Evolutionary conservation across 2,113 vertebrate species (phyloP).

Genomic region (Melanerpes formicivorus): DNA sequence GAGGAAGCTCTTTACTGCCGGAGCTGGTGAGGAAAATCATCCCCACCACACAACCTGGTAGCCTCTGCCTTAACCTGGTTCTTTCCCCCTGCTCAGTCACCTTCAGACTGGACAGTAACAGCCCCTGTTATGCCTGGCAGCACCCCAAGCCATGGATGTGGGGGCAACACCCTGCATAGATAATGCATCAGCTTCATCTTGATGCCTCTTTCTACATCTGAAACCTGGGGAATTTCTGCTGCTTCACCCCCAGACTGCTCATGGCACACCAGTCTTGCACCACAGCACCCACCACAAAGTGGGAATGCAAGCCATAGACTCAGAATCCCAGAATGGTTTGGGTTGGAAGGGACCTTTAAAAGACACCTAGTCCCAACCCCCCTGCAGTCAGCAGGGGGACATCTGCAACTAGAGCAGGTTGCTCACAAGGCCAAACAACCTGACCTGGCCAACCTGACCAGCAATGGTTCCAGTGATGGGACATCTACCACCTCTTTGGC

Average conservation of each 20-base stretch:
- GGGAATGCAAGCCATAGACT: background rate
- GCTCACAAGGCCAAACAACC: too few relatives aligned
- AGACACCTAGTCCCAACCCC: too few relatives aligned
- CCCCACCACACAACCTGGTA: accelerated
- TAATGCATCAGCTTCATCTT: background rate
- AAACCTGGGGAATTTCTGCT: background rate
- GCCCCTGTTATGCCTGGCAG: accelerated
- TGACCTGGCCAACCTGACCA: background rate
- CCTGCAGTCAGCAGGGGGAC: too few relatives aligned
- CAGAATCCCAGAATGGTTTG: background rate
- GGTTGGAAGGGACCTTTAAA: too few relatives aligned
- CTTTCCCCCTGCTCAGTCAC: accelerated
- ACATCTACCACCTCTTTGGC: background rate
- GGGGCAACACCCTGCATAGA: accelerated
- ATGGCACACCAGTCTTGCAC: accelerated
- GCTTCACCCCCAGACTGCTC: background rate
- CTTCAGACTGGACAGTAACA: background rate
- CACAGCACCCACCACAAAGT: background rate
- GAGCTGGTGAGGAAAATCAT: background rate
- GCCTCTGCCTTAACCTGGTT: background rate
- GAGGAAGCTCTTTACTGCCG: accelerated
- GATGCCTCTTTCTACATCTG: background rate
- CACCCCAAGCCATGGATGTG: background rate
- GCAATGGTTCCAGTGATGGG: background rate
- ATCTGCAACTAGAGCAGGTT: too few relatives aligned